phyloP scores from a whole-genome alignment of 2,888 invertebrate species.

The Protodeltote pygarga region DNA sequence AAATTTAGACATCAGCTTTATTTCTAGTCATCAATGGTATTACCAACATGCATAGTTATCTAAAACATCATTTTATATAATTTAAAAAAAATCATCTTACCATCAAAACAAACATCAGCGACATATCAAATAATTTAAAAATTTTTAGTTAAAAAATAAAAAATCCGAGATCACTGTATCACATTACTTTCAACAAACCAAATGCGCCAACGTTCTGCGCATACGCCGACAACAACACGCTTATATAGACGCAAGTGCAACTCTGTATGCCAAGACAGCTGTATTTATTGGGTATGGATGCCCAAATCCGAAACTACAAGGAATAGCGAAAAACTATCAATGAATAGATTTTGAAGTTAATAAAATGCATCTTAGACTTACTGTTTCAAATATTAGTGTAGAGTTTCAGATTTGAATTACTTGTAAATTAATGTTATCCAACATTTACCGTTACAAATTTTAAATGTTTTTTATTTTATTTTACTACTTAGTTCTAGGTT shows the following conservation, averaged over 20 bases:
- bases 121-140: slow-evolving; percentile 45
- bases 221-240: slow-evolving; percentile 10
- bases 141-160: slow-evolving; percentile 22
- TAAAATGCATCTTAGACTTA: too few species aligned
- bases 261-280: slow-evolving; percentile 32
- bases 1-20: too few species aligned
- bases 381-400: too few species aligned
- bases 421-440: too few species aligned
- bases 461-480: too few species aligned
- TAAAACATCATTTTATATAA: not conserved
- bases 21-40: too few species aligned
- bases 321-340: too few species aligned
- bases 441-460: too few species aligned
- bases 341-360: too few species aligned
- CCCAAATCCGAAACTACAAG: not conserved
- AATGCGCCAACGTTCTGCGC: slow-evolving; percentile 39
- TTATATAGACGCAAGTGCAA: slow-evolving; percentile 44
- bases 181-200: slow-evolving; percentile 54
- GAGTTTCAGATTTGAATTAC: too few species aligned
- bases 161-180: slow-evolving; percentile 57
- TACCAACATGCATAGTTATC: not conserved
- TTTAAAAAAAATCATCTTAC: slow-evolving; percentile 42
- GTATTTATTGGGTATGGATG: slow-evolving; percentile 12
- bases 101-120: slow-evolving; percentile 59
- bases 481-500: too few species aligned